phyloP scores from a whole-genome alignment of 1,140 invertebrate species.

The Brachionus paranguensis region DNA sequence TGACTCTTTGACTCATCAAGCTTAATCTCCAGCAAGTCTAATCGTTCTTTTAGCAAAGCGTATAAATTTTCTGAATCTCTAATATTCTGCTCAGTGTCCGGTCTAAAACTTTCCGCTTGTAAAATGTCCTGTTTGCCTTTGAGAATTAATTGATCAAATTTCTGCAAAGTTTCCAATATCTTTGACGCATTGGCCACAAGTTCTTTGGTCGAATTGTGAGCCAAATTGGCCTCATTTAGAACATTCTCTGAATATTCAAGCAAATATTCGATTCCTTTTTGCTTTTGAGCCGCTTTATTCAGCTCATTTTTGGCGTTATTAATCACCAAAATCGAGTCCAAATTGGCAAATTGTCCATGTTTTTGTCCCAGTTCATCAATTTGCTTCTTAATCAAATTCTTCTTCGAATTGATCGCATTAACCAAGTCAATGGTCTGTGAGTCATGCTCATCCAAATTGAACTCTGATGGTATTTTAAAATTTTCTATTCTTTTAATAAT shows the following conservation, averaged over 20 bases:
- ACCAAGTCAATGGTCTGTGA: neutral
- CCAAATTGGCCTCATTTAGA: neutral
- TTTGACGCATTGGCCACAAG: neutral
- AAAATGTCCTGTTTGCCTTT: neutral
- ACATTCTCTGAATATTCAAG: neutral
- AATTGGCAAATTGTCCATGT: neutral
- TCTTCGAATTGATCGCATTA: neutral
- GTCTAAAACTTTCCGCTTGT: neutral
- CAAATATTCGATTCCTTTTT: constrained; percentile 37
- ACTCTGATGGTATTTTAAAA: constrained; percentile 22
- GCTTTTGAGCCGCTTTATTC: constrained; percentile 1
- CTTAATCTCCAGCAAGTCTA: neutral
- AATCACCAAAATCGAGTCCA: neutral
- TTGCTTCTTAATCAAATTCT: constrained; percentile 3
- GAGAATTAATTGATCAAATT: constrained; percentile 28
- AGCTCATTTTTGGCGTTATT: neutral
- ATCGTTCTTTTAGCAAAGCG: neutral
- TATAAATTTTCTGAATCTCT: neutral
- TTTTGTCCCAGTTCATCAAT: neutral
- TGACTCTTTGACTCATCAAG: neutral
- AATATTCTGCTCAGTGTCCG: neutral
- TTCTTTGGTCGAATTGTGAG: neutral
- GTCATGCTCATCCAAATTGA: neutral
- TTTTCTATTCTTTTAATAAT: neutral
- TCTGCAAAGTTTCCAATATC: constrained; percentile 1